Base-by-base conservation (phyloP, 2,113 vertebrate genomes). In the Phylloscopus whistleri region DNA sequence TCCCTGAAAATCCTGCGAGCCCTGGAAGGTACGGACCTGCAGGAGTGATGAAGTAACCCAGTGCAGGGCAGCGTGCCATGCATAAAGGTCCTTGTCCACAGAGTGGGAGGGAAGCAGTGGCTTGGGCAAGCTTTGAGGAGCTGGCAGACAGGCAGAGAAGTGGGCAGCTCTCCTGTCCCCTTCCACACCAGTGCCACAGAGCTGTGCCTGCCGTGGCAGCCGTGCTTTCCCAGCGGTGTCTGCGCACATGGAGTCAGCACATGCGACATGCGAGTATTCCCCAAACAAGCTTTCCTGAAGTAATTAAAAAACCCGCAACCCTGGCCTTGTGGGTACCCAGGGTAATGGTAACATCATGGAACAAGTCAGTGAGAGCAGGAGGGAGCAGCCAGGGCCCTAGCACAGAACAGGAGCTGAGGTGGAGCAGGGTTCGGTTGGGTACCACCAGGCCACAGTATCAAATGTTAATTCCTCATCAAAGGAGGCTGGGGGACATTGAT, bases 181-280 rank as follows among this genome's bases (percentile, higher is more conserved):
- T 72, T 31, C 51, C 22, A 4, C 62, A 39, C 18, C 64, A 3
- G 19, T 13, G 64, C 67, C 66, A 4, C 53, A 46, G 53, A 7
- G 10, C 62, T 2, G 64, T 13, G 11, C 56, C 58, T 12, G 5
- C 70, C 41, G 55, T 28, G 63, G 84, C 37, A 11, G 52, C 28
- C 2, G 14, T 7, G 3, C 58, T 49, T 35, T 17, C 68, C 21
- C 1, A 33, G 53, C n/a, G 7, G 72, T 69, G 46, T 46, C 80
- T 19, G 72, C n/a, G 8, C 87, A 66, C 49, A 31, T 7, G 22
- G 60, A 69, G 58, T 22, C 22, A 2, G 91, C 79, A 84, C 93
- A 90, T 95, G 85, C 90, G 67, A 89, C 84, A 89, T 77, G 87
- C 73, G 26, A 85, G 56, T 14, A 55, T 55, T 87, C 62, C 84